Evolutionary conservation across 2,888 invertebrate species (phyloP).

Genomic region (Lasioglossum malachurum): DNA sequence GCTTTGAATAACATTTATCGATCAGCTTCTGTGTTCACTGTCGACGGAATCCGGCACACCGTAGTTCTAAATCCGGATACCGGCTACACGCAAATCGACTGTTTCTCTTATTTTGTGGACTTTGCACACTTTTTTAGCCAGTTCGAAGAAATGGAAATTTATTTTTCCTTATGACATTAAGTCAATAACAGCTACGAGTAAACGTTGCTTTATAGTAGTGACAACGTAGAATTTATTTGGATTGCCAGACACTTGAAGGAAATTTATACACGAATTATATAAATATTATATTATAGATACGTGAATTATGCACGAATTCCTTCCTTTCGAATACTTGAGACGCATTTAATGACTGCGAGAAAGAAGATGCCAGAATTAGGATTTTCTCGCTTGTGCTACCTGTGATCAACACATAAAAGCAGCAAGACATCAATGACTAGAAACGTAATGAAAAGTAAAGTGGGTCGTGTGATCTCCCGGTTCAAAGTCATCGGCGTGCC

Average conservation of each 20-base stretch:
- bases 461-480: conserved; percentile 13
- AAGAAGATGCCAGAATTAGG: background rate
- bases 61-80: background rate
- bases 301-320: background rate
- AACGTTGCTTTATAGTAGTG: background rate
- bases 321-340: background rate
- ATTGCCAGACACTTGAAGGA: background rate
- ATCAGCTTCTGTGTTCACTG: background rate
- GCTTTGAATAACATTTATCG: conserved; percentile 24
- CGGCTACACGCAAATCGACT: background rate
- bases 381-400: background rate
- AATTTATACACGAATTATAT: background rate
- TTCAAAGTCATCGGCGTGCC: conserved; percentile 27
- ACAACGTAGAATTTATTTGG: background rate
- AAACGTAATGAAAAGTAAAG: background rate
- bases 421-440: conserved; percentile 9
- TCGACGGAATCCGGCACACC: background rate
- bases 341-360: background rate
- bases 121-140: background rate
- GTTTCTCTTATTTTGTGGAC: background rate
- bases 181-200: background rate
- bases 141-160: background rate
- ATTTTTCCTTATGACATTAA: background rate
- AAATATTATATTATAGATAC: too few relatives aligned
- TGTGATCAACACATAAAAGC: background rate